Evolutionary conservation across 2,113 vertebrate genomes (phyloP).

Genomic region (Callipepla californica): DNA sequence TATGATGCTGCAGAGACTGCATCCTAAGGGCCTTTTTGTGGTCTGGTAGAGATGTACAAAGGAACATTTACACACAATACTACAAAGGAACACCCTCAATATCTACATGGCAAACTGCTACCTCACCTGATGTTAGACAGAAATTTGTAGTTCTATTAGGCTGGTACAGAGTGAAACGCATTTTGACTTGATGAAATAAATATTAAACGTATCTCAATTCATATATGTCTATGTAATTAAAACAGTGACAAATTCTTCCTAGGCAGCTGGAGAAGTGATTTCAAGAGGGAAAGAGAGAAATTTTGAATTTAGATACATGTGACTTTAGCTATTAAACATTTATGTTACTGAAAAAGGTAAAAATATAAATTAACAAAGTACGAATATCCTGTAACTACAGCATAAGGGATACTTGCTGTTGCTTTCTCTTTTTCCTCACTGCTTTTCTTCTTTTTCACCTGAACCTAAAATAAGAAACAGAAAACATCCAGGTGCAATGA

Average conservation of each 20-base stretch:
- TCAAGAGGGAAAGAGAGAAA: neutral
- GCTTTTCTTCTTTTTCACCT: slow-evolving; percentile 91
- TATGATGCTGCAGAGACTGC: neutral
- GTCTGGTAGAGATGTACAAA: neutral
- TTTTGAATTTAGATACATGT: neutral
- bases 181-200: neutral
- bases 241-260: neutral
- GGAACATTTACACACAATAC: neutral
- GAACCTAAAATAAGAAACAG: slow-evolving; percentile 76
- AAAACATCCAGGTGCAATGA: neutral
- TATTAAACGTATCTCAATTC: neutral
- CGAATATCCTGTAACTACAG: neutral
- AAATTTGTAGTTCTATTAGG: neutral
- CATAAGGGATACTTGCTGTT: slow-evolving; percentile 80
- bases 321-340: neutral
- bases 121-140: neutral
- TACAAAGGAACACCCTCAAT: neutral
- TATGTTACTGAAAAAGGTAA: neutral
- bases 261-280: neutral
- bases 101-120: neutral
- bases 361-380: neutral
- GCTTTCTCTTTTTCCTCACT: slow-evolving; percentile 87
- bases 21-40: neutral
- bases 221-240: neutral
- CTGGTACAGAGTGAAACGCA: neutral